Conservation (phyloP, 2,113 vertebrate species). For the Callopanchax toddi region DNA sequence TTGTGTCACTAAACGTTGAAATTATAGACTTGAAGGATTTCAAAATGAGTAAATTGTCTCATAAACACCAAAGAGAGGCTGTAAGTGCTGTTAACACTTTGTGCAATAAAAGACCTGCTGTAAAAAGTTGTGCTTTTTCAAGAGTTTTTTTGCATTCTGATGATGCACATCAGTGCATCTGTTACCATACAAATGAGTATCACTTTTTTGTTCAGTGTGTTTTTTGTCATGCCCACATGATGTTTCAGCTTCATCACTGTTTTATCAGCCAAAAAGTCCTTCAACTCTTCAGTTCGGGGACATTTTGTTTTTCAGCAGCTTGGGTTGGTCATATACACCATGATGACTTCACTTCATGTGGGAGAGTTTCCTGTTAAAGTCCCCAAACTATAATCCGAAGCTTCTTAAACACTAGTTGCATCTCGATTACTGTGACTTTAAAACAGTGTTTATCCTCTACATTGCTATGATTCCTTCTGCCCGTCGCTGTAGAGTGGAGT, state of each 20-base stretch:
- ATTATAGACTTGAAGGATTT: too few species aligned
- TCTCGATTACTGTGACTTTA: constrained; percentile 18
- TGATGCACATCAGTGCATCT: background rate
- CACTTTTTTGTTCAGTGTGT: constrained; percentile 7
- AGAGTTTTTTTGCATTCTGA: background rate
- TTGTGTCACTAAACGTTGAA: too few species aligned
- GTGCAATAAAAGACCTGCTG: background rate
- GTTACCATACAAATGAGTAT: background rate
- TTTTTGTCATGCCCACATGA: constrained; percentile 7
- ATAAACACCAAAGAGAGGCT: background rate
- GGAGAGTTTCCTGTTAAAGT: constrained; percentile 55
- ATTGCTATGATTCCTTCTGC: background rate
- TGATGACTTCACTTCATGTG: constrained; percentile 55
- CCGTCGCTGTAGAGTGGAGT: background rate
- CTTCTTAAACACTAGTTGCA: constrained; percentile 36
- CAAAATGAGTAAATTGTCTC: background rate
- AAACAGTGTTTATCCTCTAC: constrained; percentile 16
- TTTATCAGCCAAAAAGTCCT: constrained; percentile 7
- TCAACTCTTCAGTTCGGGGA: constrained; percentile 13
- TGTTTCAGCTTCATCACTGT: constrained; percentile 16
- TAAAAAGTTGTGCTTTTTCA: background rate
- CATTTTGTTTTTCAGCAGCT: constrained; percentile 33
- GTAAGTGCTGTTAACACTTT: background rate
- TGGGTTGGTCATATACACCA: constrained; percentile 32
- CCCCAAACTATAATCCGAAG: constrained; percentile 49